Evolutionary conservation across 2,888 invertebrate species (phyloP).

Genomic region (Erebia epiphron): DNA sequence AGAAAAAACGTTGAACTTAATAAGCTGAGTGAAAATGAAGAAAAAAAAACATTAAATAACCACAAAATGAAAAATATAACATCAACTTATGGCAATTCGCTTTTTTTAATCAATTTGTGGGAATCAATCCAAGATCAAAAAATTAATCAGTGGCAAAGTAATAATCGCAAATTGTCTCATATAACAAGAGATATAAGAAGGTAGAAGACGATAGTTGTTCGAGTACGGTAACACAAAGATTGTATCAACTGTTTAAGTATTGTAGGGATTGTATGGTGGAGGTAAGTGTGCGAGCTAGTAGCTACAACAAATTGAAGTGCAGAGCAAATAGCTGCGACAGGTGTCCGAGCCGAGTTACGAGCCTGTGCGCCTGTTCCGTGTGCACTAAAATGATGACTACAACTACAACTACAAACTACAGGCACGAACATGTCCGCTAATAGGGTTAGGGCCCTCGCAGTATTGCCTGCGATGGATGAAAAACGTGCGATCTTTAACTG

Average conservation of each 20-base stretch:
- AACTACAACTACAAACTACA: neutral
- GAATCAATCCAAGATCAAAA: no score
- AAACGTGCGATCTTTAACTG: neutral
- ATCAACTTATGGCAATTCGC: no score
- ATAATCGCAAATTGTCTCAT: no score
- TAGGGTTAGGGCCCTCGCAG: neutral
- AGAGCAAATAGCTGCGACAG: neutral
- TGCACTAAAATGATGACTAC: neutral
- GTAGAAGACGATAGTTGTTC: neutral
- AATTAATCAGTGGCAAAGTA: no score
- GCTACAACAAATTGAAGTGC: neutral
- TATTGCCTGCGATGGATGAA: no score
- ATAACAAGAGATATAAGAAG: no score
- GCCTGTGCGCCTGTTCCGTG: neutral
- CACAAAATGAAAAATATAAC: no score
- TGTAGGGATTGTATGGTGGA: neutral
- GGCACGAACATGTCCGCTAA: neutral
- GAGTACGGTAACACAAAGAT: neutral
- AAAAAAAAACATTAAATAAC: no score
- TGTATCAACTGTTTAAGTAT: neutral
- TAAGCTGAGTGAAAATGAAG: no score
- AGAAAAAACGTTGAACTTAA: no score
- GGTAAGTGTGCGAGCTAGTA: neutral
- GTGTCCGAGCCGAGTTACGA: neutral
- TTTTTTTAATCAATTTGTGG: no score